phyloP scores from a whole-genome alignment of 2,113 vertebrate species.

The Hydrochoerus hydrochaeris region DNA sequence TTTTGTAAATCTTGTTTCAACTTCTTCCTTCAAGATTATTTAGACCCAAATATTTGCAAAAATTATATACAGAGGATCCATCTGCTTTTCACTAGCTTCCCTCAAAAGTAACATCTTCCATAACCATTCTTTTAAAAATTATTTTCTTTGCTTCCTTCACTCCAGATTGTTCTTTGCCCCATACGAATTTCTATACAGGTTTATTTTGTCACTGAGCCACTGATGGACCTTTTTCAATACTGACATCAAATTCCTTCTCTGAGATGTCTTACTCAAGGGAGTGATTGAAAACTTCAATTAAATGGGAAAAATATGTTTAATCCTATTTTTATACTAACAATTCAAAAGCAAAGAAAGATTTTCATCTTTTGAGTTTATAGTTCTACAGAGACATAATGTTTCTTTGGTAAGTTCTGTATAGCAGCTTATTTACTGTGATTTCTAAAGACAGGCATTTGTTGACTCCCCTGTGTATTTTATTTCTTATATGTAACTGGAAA shows the following conservation, averaged over 20 bases:
- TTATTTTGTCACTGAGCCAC: background rate
- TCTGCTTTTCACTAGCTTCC: background rate
- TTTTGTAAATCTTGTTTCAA: background rate
- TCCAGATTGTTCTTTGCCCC: slow-evolving; percentile 3
- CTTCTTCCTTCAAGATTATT: slow-evolving; percentile 42
- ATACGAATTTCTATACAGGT: background rate
- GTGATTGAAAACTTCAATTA: background rate
- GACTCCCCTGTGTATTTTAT: slow-evolving; percentile 4
- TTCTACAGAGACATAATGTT: background rate
- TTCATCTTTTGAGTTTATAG: background rate
- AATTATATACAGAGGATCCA: background rate
- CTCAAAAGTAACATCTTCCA: background rate
- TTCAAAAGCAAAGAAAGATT: background rate
- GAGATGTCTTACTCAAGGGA: background rate
- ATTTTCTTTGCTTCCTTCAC: background rate
- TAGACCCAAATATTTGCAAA: slow-evolving; percentile 17
- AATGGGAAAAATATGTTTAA: background rate
- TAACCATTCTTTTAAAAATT: background rate
- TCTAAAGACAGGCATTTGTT: slow-evolving; percentile 9
- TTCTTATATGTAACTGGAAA: slow-evolving; percentile 16
- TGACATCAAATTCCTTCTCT: slow-evolving; percentile 20
- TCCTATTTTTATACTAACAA: slow-evolving; percentile 26
- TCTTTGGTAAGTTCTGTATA: background rate
- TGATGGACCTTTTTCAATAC: background rate
- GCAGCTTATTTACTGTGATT: slow-evolving; percentile 18